Percentiles rank a stretch among this genome's conserved stretches.
Conservation (phyloP, 1,140 invertebrate genomes). For the Bombus waltoni region DNA sequence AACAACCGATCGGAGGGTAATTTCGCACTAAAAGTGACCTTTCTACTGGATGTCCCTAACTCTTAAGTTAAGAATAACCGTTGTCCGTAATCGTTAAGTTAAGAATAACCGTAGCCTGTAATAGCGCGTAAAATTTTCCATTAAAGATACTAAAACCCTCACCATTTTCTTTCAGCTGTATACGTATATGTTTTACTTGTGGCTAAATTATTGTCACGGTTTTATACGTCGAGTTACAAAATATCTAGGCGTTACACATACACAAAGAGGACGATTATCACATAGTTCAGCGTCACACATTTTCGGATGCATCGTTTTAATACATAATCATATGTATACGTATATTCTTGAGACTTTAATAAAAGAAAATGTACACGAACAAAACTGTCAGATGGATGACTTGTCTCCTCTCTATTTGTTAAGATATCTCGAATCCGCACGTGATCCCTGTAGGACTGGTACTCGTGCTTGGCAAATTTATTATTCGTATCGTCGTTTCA, state of each 20-base stretch:
- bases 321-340: constrained; percentile 10
- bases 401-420: background rate
- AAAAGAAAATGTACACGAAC: constrained; percentile 33
- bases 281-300: background rate
- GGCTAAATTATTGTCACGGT: background rate
- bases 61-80: background rate
- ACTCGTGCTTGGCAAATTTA: background rate
- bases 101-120: background rate
- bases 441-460: background rate
- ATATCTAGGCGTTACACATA: no score
- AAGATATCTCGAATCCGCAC: background rate
- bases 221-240: background rate
- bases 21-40: constrained; percentile 38
- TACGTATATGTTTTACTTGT: background rate
- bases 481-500: background rate
- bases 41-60: background rate
- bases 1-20: constrained; percentile 26
- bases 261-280: background rate
- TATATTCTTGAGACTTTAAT: constrained; percentile 60
- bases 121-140: background rate
- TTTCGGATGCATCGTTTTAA: constrained; percentile 23
- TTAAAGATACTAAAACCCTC: background rate
- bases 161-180: background rate
- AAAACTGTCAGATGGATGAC: background rate
- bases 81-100: background rate